Percentiles rank a stretch among this genome's conserved stretches.
Evolutionary conservation across 2,113 vertebrate genomes (phyloP).

Genomic region (Dicrurus megarhynchus): DNA sequence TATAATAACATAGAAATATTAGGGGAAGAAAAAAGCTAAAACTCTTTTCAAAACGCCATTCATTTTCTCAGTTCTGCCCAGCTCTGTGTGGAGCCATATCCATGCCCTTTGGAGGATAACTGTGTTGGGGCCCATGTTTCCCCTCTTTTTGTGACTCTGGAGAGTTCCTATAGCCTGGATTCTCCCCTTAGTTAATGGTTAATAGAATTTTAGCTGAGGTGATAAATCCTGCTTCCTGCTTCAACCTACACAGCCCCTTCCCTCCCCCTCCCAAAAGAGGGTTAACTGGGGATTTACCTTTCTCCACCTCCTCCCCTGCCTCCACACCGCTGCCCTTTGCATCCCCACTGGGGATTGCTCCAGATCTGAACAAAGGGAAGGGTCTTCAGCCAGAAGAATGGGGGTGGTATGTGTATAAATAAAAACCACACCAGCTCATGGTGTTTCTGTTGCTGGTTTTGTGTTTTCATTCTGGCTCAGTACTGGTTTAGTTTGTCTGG

Average conservation of each 20-base stretch:
- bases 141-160: neutral
- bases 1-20: neutral
- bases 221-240: slow-evolving; percentile 25
- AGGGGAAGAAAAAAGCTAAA: neutral
- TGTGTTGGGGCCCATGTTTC: neutral
- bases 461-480: neutral
- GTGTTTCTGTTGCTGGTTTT: neutral
- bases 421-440: accelerated
- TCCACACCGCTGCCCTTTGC: neutral
- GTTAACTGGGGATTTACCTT: neutral
- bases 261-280: neutral
- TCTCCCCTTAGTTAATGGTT: slow-evolving; percentile 2
- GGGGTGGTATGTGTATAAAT: neutral
- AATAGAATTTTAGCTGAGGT: neutral
- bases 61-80: neutral
- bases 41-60: neutral
- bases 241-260: neutral
- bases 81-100: neutral
- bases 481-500: neutral
- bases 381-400: neutral
- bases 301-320: neutral
- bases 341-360: neutral
- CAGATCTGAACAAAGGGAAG: neutral
- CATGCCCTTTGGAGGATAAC: neutral
- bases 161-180: neutral